phyloP scores from a whole-genome alignment of 2,113 vertebrate genomes.

The Nymphicus hollandicus region DNA sequence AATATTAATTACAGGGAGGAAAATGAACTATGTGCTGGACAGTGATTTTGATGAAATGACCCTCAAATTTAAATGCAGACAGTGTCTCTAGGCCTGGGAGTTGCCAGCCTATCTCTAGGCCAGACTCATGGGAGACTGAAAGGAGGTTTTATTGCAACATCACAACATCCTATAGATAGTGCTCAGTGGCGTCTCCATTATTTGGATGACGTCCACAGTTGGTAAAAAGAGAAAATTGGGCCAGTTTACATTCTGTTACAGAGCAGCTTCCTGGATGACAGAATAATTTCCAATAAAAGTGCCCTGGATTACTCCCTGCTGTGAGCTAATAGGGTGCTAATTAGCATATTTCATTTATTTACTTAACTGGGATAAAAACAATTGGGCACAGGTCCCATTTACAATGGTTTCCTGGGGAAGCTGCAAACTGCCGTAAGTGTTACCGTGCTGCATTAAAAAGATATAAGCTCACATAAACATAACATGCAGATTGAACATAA shows the following conservation, averaged over 20 bases:
- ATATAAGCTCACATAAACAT: slow-evolving; percentile 45
- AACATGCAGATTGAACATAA: background rate
- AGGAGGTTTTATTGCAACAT: slow-evolving; percentile 6
- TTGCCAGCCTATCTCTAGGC: background rate
- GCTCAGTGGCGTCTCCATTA: slow-evolving; percentile 12
- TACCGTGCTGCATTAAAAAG: slow-evolving; percentile 50
- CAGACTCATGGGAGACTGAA: background rate
- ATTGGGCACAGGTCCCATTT: slow-evolving; percentile 76
- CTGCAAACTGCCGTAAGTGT: slow-evolving; percentile 57
- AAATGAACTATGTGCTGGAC: background rate
- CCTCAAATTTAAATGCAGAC: slow-evolving; percentile 22
- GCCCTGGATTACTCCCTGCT: slow-evolving; percentile 80
- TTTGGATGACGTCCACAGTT: slow-evolving; percentile 61
- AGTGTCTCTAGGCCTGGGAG: background rate
- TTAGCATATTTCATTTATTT: slow-evolving; percentile 85
- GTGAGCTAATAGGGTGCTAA: slow-evolving; percentile 82
- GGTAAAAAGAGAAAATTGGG: slow-evolving; percentile 63
- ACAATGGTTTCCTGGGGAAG: slow-evolving; percentile 77
- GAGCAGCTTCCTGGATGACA: slow-evolving; percentile 77
- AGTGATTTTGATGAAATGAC: background rate
- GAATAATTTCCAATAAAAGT: slow-evolving; percentile 78
- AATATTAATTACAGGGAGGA: background rate
- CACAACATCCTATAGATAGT: background rate
- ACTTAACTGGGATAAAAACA: slow-evolving; percentile 79
- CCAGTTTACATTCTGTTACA: slow-evolving; percentile 74